phyloP scores from a whole-genome alignment of 2,888 invertebrate species.

The Eledona agricola region DNA sequence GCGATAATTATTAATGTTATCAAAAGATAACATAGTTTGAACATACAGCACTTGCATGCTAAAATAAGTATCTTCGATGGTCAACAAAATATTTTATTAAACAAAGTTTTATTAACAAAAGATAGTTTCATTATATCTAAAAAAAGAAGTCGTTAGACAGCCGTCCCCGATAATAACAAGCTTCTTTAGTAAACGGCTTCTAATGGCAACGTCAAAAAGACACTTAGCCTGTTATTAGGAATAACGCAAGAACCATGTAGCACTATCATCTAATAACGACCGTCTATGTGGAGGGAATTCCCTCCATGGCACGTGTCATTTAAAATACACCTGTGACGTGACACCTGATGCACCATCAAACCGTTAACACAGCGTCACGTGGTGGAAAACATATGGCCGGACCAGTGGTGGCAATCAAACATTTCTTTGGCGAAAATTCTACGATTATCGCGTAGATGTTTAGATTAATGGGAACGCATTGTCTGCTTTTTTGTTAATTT shows the following conservation, averaged over 20 bases:
- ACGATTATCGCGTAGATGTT: neutral
- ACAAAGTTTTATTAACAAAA: no score
- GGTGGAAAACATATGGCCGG: conserved; percentile 41
- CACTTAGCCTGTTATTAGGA: conserved; percentile 13
- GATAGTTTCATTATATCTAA: no score
- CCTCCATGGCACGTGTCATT: conserved; percentile 51
- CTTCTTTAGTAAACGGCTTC: no score
- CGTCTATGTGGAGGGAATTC: conserved; percentile 28
- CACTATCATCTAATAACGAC: conserved; percentile 24
- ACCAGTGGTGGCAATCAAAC: conserved; percentile 39
- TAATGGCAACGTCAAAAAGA: conserved; percentile 9
- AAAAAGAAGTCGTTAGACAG: no score
- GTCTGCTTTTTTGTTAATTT: neutral
- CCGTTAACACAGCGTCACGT: conserved; percentile 46
- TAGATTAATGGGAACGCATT: no score
- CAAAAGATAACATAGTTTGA: no score
- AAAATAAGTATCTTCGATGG: no score
- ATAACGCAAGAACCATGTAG: conserved; percentile 31
- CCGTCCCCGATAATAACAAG: no score
- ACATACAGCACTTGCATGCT: no score
- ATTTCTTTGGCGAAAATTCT: conserved; percentile 19
- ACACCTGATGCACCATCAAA: conserved; percentile 53
- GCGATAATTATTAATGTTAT: no score
- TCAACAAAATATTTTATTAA: no score
- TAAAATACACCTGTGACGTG: conserved; percentile 55